These are phyloP conservation scores for Mesopsocus fuscifrons DNA, from an alignment of 2,888 invertebrate species.

Conservation along the genomic window DNA sequence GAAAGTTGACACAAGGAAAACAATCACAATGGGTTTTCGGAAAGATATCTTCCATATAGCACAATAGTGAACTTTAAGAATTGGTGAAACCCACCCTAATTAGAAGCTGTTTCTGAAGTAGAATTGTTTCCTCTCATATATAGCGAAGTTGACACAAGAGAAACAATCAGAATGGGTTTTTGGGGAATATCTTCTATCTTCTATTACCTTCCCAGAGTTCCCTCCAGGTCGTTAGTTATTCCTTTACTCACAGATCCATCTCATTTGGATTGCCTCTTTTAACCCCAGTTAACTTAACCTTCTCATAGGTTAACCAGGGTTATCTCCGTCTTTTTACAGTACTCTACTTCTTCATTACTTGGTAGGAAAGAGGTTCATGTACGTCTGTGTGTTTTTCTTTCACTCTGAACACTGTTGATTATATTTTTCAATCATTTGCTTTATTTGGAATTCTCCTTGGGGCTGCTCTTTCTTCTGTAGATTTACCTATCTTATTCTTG, in stretches of 20 bases:
- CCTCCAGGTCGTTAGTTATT: background rate
- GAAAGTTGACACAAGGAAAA: background rate
- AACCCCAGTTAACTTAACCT: too few relatives aligned
- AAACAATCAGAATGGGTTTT: background rate
- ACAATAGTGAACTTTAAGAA: too few relatives aligned
- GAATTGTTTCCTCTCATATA: too few relatives aligned
- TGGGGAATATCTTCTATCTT: too few relatives aligned
- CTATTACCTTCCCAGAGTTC: background rate
- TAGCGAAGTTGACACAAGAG: background rate
- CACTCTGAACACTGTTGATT: background rate
- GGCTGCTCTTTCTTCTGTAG: background rate
- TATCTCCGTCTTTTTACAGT: too few relatives aligned
- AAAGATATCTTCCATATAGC: too few relatives aligned
- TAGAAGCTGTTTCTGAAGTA: too few relatives aligned
- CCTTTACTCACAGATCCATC: background rate
- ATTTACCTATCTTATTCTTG: background rate
- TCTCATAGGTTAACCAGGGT: too few relatives aligned
- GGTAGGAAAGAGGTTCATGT: background rate
- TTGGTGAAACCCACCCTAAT: too few relatives aligned
- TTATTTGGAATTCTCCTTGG: background rate
- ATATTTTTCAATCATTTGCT: background rate
- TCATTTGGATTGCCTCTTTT: background rate
- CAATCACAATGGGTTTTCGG: background rate
- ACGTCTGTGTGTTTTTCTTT: background rate
- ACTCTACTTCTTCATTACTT: too few relatives aligned